Evolutionary conservation across 1,140 invertebrate genomes (phyloP).

Genomic region (Atta cephalotes): DNA sequence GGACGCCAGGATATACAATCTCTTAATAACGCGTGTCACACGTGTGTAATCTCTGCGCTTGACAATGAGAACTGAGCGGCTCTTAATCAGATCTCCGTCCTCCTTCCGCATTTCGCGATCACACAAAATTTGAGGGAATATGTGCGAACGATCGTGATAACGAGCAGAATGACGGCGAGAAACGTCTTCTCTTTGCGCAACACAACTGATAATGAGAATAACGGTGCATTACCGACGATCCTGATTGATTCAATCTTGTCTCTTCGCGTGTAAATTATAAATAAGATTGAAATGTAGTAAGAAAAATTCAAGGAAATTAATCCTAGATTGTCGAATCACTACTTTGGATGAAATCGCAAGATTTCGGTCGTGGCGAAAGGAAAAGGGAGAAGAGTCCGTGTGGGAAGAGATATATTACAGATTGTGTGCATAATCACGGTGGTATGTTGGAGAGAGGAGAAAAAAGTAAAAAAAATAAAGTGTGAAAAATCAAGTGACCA

Average conservation of each 20-base stretch:
- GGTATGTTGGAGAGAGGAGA: neutral
- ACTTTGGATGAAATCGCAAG: neutral
- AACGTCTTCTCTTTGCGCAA: slow-evolving; percentile 38
- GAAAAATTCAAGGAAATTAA: neutral
- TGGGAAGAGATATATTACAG: slow-evolving; percentile 9
- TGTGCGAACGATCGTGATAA: slow-evolving; percentile 32
- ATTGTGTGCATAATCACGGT: slow-evolving; percentile 10
- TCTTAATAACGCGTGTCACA: slow-evolving; percentile 21
- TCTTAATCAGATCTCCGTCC: slow-evolving; percentile 3
- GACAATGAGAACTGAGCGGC: slow-evolving; percentile 19
- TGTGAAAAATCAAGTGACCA: slow-evolving; percentile 79
- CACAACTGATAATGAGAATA: slow-evolving; percentile 2
- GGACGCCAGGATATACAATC: slow-evolving; percentile 15
- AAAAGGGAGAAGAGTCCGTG: slow-evolving; percentile 45
- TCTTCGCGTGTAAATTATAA: slow-evolving; percentile 1
- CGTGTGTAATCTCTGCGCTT: slow-evolving; percentile 27
- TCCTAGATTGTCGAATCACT: too few species aligned
- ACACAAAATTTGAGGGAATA: slow-evolving; percentile 19
- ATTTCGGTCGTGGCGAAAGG: slow-evolving; percentile 36
- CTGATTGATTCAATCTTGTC: slow-evolving; percentile 13
- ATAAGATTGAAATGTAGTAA: neutral
- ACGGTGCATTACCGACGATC: neutral
- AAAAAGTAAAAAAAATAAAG: slow-evolving; percentile 52
- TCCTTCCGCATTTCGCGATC: slow-evolving; percentile 37
- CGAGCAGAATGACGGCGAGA: slow-evolving; percentile 23